A percentile compares a stretch with the other conserved stretches of the same genome.
These are phyloP conservation scores for Chionomys nivalis DNA, from an alignment of 2,113 vertebrate genomes.

Conservation along the genomic window DNA sequence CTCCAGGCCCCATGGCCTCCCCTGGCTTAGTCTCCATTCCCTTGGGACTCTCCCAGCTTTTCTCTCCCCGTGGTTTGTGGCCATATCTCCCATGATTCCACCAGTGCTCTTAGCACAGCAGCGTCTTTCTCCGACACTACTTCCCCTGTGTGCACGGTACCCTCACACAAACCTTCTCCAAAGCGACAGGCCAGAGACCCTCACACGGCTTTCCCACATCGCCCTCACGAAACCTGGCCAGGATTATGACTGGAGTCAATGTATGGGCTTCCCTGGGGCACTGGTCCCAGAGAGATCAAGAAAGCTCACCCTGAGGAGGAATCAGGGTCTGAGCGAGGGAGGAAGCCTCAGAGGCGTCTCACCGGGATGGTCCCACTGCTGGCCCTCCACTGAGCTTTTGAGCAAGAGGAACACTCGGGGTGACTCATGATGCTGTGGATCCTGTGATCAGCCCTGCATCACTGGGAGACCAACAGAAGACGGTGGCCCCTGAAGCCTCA, in stretches of 20 bases:
- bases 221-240: rapidly evolving
- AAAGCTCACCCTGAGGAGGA: background rate
- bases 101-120: background rate
- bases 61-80: background rate
- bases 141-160: background rate
- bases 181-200: background rate
- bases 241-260: background rate
- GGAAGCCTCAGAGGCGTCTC: background rate
- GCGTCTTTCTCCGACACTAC: background rate
- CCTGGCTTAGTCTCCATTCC: background rate
- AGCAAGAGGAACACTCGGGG: background rate
- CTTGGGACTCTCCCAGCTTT: background rate
- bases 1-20: background rate
- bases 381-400: background rate
- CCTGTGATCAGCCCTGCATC: background rate
- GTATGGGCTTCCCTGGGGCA: background rate
- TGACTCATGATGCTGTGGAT: background rate
- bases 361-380: background rate
- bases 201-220: background rate
- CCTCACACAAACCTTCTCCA: background rate
- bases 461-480: background rate
- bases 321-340: background rate
- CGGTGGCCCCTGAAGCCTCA: background rate
- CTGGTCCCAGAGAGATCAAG: background rate
- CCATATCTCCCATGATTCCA: background rate